Conservation (phyloP, 2,113 vertebrate species). For the Psammodynastes pulverulentus region DNA sequence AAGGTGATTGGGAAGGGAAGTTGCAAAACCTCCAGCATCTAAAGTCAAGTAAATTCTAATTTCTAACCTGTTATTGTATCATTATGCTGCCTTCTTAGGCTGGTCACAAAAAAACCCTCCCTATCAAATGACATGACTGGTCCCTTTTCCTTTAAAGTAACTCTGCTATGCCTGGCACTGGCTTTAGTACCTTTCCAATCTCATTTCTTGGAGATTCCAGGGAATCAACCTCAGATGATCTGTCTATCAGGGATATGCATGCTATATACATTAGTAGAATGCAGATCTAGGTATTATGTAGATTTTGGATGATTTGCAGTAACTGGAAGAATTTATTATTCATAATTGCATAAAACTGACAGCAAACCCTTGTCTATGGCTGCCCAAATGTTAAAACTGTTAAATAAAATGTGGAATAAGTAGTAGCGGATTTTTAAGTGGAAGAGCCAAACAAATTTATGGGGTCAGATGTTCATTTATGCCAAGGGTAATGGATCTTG, state of each 20-base stretch:
- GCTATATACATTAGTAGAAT: neutral
- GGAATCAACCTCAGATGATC: neutral
- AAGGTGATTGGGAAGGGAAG: conserved; percentile 14
- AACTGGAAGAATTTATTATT: neutral
- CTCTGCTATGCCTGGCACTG: neutral
- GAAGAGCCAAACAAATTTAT: neutral
- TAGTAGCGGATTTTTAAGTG: neutral
- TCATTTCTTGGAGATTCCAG: neutral
- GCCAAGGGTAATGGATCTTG: neutral
- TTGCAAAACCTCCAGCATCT: conserved; percentile 1
- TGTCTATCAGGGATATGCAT: neutral
- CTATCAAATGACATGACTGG: neutral
- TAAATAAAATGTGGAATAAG: neutral
- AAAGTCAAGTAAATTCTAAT: conserved; percentile 48
- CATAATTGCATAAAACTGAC: neutral
- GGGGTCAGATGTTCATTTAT: neutral
- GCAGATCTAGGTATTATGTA: neutral
- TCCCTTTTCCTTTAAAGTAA: neutral
- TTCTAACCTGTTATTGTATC: conserved; percentile 17
- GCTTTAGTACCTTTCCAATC: neutral
- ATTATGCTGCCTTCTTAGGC: neutral
- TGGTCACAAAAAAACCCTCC: neutral
- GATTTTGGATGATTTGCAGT: neutral
- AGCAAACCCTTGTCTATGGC: neutral
- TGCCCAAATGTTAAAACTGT: neutral